These are phyloP conservation scores for Diacarnus erythraeanus DNA, from an alignment of 37 sponge, comb jelly and placozoan species.

Conservation along the genomic window DNA sequence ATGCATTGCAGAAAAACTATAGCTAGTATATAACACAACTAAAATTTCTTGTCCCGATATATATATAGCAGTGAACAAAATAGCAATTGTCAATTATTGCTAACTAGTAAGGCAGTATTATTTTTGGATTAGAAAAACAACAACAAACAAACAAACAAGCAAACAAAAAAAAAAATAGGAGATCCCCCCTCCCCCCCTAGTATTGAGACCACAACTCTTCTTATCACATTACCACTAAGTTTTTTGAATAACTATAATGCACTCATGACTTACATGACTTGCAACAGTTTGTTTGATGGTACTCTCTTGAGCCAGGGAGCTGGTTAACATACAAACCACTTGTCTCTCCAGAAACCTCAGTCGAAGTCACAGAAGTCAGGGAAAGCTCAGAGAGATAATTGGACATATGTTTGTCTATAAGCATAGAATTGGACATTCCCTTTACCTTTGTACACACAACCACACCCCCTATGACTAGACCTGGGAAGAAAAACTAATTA, in stretches of 20 bases:
- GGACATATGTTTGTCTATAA: not conserved
- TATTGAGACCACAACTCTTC: too few relatives aligned
- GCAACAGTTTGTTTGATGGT: slow-evolving; percentile 1
- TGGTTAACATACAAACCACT: too few relatives aligned
- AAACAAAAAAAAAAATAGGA: not conserved
- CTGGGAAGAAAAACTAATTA: too few relatives aligned
- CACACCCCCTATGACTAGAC: not conserved
- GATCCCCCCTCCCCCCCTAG: not conserved
- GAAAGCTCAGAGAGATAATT: slow-evolving; percentile 30
- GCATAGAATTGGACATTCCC: not conserved
- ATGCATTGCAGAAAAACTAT: not conserved
- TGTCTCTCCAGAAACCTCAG: not conserved
- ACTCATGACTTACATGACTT: slow-evolving; percentile 63
- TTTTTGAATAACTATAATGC: too few relatives aligned
- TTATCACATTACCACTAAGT: too few relatives aligned
- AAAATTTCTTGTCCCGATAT: too few relatives aligned
- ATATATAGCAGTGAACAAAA: too few relatives aligned
- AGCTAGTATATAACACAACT: not conserved
- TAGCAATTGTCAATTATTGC: too few relatives aligned
- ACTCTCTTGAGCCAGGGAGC: not conserved
- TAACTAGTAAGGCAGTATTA: too few relatives aligned
- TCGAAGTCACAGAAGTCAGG: slow-evolving; percentile 24
- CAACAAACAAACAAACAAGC: not conserved
- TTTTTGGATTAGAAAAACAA: not conserved
- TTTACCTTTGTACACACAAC: not conserved